Evolutionary conservation across 2,113 vertebrate species (phyloP).

Genomic region (Saimiri boliviensis): DNA sequence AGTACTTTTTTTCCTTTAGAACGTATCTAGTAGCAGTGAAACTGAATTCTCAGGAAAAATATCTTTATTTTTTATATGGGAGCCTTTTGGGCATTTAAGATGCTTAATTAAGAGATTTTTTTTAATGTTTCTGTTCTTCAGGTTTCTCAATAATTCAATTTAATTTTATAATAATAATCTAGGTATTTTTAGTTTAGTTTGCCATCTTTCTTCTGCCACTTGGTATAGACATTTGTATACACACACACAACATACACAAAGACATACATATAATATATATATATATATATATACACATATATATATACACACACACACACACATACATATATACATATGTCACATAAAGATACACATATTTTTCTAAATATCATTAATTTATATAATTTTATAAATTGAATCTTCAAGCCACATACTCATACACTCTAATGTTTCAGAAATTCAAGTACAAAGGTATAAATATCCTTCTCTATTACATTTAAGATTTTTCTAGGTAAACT

Average conservation of each 20-base stretch:
- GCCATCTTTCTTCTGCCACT: not conserved
- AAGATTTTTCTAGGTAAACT: not conserved
- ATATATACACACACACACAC: too few relatives aligned
- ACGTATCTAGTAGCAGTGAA: not conserved
- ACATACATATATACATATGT: too few relatives aligned
- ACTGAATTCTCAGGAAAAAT: not conserved
- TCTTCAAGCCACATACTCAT: not conserved
- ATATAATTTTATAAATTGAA: not conserved
- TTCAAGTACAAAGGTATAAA: not conserved
- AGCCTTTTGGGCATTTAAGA: not conserved
- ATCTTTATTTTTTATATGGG: not conserved
- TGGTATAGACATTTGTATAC: not conserved
- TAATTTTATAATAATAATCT: not conserved
- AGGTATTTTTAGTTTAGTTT: not conserved
- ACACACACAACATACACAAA: too few relatives aligned
- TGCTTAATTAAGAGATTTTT: not conserved
- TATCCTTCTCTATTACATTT: not conserved
- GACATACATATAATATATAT: too few relatives aligned
- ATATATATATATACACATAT: too few relatives aligned
- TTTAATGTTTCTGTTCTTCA: not conserved
- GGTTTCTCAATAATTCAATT: constrained; percentile 3
- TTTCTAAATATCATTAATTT: not conserved
- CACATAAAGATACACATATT: not conserved
- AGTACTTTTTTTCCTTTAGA: not conserved
- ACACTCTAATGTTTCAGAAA: not conserved